These are phyloP conservation scores for Drosophila ercepeae DNA, from an alignment of 1,140 invertebrate species.

Conservation along the genomic window DNA sequence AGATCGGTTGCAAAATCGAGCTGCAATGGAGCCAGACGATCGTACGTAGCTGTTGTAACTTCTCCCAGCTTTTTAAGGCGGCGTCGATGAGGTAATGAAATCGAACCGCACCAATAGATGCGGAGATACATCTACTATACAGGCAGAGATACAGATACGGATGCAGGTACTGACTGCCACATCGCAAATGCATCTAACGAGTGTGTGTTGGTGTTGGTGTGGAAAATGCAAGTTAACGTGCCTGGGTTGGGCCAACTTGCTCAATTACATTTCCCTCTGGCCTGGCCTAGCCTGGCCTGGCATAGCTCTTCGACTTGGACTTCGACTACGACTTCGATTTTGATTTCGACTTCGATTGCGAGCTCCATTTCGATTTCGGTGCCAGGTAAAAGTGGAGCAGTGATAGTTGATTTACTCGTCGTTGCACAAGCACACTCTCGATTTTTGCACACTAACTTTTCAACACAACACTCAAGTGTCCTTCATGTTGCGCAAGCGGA, in stretches of 20 bases:
- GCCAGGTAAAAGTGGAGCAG: conserved; percentile 70
- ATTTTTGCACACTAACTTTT: conserved; percentile 56
- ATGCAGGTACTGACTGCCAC: conserved; percentile 26
- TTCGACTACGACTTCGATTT: conserved; percentile 45
- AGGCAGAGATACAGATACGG: conserved; percentile 7
- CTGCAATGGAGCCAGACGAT: conserved; percentile 58
- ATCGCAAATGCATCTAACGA: conserved; percentile 10
- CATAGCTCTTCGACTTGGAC: conserved; percentile 27
- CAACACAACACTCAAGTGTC: conserved; percentile 60
- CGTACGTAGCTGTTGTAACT: conserved; percentile 60
- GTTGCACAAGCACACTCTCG: conserved; percentile 77
- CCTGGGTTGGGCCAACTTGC: conserved; percentile 51
- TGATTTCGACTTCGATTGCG: conserved; percentile 22
- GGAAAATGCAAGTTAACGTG: conserved; percentile 69
- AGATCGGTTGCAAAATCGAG: conserved; percentile 54
- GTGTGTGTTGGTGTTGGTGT: conserved; percentile 14
- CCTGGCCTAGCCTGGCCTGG: conserved; percentile 13
- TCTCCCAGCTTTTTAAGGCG: conserved; percentile 69
- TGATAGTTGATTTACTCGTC: conserved; percentile 70
- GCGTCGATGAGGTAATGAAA: conserved; percentile 75
- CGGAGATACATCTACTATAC: conserved; percentile 26
- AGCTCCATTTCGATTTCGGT: conserved; percentile 21
- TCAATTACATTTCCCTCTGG: conserved; percentile 52
- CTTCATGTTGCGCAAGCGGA: conserved; percentile 70
- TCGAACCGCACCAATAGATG: conserved; percentile 66